These are phyloP conservation scores for Dendronephthya gigantea DNA, from an alignment of 64 coral and sea anemone species.

Conservation along the genomic window DNA sequence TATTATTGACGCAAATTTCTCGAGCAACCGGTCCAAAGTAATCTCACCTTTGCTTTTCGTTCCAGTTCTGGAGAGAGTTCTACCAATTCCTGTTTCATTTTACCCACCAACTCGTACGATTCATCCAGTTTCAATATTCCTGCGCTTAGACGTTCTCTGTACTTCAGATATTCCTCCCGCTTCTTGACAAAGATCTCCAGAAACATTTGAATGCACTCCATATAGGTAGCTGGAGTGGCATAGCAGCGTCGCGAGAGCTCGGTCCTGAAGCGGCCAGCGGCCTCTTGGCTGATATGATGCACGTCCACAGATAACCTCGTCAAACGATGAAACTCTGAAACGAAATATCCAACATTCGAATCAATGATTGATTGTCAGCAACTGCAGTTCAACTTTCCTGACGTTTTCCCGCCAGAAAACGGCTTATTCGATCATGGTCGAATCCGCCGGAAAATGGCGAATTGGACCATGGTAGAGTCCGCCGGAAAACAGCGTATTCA, in stretches of 20 bases:
- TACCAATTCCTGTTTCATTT: conserved; percentile 67
- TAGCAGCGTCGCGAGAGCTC: conserved; percentile 60
- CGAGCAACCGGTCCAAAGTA: neutral
- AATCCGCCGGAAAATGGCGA: too few relatives aligned
- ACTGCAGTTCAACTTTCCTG: too few relatives aligned
- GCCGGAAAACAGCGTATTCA: too few relatives aligned
- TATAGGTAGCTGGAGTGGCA: conserved; percentile 78
- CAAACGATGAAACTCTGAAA: neutral
- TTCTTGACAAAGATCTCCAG: conserved; percentile 62
- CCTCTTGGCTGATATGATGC: neutral
- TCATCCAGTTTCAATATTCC: conserved; percentile 68
- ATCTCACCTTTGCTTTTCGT: conserved; percentile 63
- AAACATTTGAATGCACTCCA: conserved; percentile 72
- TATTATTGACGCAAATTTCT: neutral
- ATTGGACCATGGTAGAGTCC: too few relatives aligned
- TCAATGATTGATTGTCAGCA: neutral
- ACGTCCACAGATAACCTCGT: neutral
- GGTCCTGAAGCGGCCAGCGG: conserved; percentile 50
- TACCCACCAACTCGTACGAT: conserved; percentile 62
- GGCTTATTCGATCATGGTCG: too few relatives aligned
- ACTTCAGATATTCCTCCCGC: conserved; percentile 44
- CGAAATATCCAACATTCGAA: neutral
- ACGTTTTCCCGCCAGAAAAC: too few relatives aligned
- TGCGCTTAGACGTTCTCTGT: conserved; percentile 46
- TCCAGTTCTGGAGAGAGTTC: conserved; percentile 74